Evolutionary conservation across 92 coral and sea anemone genomes (phyloP), one percentile per base, ranked within the genome.

Genomic region (Paramuricea clavata): DNA sequence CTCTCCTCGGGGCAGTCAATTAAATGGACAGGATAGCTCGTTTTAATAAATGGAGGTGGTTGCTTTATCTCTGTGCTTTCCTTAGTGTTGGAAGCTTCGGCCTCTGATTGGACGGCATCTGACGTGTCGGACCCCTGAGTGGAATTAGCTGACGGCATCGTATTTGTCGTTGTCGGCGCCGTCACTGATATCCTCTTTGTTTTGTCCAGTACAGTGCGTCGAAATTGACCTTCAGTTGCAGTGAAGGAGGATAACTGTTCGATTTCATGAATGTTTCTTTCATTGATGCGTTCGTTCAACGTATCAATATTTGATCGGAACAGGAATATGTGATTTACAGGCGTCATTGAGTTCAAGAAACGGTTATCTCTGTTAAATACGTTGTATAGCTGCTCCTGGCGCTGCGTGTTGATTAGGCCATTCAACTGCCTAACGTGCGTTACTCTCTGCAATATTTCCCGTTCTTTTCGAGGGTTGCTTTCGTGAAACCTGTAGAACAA

Each of bases 241-340:
- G 39, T 72, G 27, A 73, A 65, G 7, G 50, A 74, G 26, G 71
- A 73, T 7, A 23, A 17, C 2, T 54, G n/a, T 6, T 26, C 74
- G 4, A 84, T 78, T 27, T 15, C 71, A 19, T 62, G 50, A 11
- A 23, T 19, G 13, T 65, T 42, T 16, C 34, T 49, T 22, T 19
- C 22, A 69, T 88, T 91, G 6, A 69, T 49, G 25, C 50, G 60
- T 15, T 87, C 81, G 62, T 90, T 87, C 26, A 61, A 15, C 25
- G 82, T 49, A 34, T 90, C 88, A 22, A 87, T 90, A 73, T 90
- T 90, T 8, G 86, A 90, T 9, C 93, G 59, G 42, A 90, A 90
- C 34, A 90, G 76, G 57, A 83, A 87, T 3, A 74, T 75, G 47
- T 75, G 83, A 52, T 72, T 87, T 1, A 81, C 56, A 5, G 92